phyloP scores from a whole-genome alignment of 2,797 vertebrate genomes.

The Sciurus carolinensis region DNA sequence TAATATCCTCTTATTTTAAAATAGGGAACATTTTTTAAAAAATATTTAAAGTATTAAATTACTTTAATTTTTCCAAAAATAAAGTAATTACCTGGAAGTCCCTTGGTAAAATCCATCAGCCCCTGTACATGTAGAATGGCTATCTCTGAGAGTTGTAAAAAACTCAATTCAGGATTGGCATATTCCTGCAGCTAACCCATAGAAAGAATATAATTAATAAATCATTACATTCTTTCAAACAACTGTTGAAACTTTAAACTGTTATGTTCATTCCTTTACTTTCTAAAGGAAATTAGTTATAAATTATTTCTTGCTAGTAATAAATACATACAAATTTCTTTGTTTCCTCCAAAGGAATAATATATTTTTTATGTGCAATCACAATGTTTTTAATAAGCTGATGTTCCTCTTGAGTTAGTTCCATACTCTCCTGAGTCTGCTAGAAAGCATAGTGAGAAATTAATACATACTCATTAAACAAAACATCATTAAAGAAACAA shows the following conservation, averaged over 20 bases:
- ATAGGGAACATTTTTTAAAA: neutral
- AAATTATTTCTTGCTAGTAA: constrained; percentile 47
- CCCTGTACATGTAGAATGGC: constrained; percentile 91
- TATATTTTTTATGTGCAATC: constrained; percentile 93
- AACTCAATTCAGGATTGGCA: constrained; percentile 90
- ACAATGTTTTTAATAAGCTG: constrained; percentile 94
- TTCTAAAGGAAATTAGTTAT: constrained; percentile 17
- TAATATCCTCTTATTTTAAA: constrained; percentile 30
- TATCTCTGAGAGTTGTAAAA: constrained; percentile 89
- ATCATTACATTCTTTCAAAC: constrained; percentile 50
- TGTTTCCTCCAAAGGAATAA: constrained; percentile 90
- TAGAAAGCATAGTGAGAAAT: constrained; percentile 51
- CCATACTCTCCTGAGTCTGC: constrained; percentile 86
- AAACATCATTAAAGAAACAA: constrained; percentile 46
- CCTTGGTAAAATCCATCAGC: constrained; percentile 94
- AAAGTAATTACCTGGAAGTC: constrained; percentile 92
- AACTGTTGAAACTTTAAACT: constrained; percentile 48
- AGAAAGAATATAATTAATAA: constrained; percentile 66
- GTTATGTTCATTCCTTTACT: neutral
- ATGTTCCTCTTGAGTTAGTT: constrained; percentile 93
- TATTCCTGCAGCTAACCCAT: constrained; percentile 90
- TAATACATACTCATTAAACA: neutral
- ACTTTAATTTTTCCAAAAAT: constrained; percentile 37
- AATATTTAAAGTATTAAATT: constrained; percentile 22
- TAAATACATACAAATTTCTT: constrained; percentile 91